Percentiles rank a stretch among this genome's conserved stretches.
Conservation (phyloP, 2,797 vertebrate species). For the Pseudomugil gertrudae region DNA sequence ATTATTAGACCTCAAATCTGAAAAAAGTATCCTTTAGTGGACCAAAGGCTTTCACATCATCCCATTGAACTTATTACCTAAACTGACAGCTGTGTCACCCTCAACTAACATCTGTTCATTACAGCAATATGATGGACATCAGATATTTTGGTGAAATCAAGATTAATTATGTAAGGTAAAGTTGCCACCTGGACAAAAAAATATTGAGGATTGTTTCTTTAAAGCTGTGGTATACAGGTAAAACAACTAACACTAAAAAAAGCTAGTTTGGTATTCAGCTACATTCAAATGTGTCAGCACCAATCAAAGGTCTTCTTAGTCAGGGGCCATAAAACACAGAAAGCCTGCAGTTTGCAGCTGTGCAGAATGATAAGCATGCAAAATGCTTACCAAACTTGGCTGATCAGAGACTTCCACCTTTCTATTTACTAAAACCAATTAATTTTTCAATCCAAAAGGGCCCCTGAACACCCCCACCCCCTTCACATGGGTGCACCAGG, state of each 20-base stretch:
- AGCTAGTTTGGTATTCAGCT: slow-evolving; percentile 17
- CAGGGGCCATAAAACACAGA: slow-evolving; percentile 57
- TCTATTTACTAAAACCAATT: slow-evolving; percentile 73
- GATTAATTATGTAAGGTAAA: not conserved
- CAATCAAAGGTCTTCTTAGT: slow-evolving; percentile 51
- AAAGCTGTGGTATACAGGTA: not conserved
- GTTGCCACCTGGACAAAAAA: not conserved
- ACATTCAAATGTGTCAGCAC: slow-evolving; percentile 26
- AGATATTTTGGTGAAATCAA: not conserved
- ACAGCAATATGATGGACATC: not conserved
- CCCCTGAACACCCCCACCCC: slow-evolving; percentile 56
- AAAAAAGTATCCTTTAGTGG: not conserved
- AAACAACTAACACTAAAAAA: slow-evolving; percentile 7
- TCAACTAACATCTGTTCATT: not conserved
- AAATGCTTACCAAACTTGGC: slow-evolving; percentile 57
- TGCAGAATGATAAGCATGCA: slow-evolving; percentile 63
- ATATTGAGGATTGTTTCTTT: not conserved
- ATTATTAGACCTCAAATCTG: not conserved
- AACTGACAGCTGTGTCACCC: not conserved
- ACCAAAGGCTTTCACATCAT: not conserved
- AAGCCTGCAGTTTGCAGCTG: slow-evolving; percentile 60
- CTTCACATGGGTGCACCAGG: slow-evolving; percentile 45
- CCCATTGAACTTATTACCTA: not conserved
- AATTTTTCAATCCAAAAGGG: slow-evolving; percentile 71
- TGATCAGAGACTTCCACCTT: slow-evolving; percentile 59